Conservation (phyloP, 2,113 vertebrate species). For the Mus spicilegus region DNA sequence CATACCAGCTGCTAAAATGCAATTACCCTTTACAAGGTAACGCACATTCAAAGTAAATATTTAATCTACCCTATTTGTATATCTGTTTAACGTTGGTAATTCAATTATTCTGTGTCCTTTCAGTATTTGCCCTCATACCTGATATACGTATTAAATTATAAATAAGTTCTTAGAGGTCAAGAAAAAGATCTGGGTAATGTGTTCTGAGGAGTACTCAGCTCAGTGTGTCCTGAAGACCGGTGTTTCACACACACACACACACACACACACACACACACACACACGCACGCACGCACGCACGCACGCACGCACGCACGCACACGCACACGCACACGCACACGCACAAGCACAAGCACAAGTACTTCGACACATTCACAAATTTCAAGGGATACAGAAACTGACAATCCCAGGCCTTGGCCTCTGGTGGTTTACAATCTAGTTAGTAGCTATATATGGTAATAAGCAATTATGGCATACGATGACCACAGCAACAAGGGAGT, state of each 20-base stretch:
- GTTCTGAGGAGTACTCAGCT: slow-evolving; percentile 39
- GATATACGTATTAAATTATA: slow-evolving; percentile 78
- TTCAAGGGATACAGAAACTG: background rate
- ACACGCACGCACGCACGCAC: background rate
- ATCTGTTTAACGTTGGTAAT: slow-evolving; percentile 79
- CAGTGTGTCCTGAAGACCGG: background rate
- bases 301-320: too few species aligned
- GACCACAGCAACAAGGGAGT: background rate
- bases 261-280: background rate
- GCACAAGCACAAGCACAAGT: too few species aligned
- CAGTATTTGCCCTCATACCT: slow-evolving; percentile 70
- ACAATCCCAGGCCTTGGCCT: background rate
- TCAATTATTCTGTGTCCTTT: slow-evolving; percentile 79
- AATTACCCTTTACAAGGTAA: slow-evolving; percentile 80
- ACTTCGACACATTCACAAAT: background rate
- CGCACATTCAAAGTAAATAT: slow-evolving; percentile 79
- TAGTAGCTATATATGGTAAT: background rate
- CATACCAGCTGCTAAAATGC: slow-evolving; percentile 65
- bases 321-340: background rate
- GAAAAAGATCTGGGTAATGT: slow-evolving; percentile 64
- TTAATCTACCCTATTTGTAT: slow-evolving; percentile 81
- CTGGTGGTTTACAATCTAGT: background rate
- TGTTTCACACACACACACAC: background rate
- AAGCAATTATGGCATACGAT: background rate
- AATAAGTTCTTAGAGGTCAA: slow-evolving; percentile 79